phyloP scores from a whole-genome alignment of 2,888 invertebrate species.

The Eupithecia subfuscata region DNA sequence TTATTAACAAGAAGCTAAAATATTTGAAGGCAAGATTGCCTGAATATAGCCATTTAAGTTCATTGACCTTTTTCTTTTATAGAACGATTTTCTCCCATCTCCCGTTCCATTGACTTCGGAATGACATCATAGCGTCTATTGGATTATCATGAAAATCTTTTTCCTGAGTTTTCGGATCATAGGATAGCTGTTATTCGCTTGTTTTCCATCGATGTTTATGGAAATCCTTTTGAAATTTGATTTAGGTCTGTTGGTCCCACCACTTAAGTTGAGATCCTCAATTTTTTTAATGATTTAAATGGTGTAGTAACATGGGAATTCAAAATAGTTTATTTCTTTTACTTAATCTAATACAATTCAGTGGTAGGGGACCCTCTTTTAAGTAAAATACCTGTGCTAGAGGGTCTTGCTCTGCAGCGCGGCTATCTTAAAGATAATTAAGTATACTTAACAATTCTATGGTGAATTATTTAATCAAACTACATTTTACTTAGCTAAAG shows the following conservation, averaged over 20 bases:
- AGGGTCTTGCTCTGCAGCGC: no score
- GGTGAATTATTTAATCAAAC: no score
- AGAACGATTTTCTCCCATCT: slow-evolving; percentile 9
- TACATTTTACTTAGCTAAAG: no score
- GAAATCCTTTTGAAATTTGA: not conserved
- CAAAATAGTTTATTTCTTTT: no score
- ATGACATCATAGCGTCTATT: slow-evolving; percentile 8
- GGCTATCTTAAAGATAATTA: no score
- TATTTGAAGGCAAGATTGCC: not conserved
- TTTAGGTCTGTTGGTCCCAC: not conserved
- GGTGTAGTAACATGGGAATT: not conserved
- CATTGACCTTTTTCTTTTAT: slow-evolving; percentile 5
- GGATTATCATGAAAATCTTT: slow-evolving; percentile 8
- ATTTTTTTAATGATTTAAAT: not conserved
- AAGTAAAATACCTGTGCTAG: no score
- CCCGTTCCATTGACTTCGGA: slow-evolving; percentile 9
- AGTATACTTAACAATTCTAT: no score
- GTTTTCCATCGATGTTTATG: not conserved
- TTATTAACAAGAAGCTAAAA: not conserved
- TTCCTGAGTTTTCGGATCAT: slow-evolving; percentile 6
- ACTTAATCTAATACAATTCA: no score
- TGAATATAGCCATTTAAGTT: not conserved
- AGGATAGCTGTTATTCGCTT: slow-evolving; percentile 1
- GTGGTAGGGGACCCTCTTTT: no score
- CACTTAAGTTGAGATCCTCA: not conserved